Base-by-base conservation (phyloP, 1,140 invertebrate genomes). In the Drosophila guanche region DNA sequence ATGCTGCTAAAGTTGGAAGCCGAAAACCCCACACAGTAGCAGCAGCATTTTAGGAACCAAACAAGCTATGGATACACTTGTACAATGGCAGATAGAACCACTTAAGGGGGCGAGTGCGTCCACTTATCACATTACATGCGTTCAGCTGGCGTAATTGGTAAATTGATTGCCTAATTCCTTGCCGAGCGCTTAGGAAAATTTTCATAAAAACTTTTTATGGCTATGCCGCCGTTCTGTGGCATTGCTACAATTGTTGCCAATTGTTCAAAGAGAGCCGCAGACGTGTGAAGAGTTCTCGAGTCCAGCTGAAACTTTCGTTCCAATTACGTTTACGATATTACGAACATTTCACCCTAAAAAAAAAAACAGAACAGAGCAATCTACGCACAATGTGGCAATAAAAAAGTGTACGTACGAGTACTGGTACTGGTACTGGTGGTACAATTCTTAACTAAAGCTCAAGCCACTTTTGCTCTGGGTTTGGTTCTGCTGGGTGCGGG, bases 261-360 rank as follows among this genome's bases (percentile, higher is more conserved):
- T 86, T 81, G 29, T 10, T 33, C 86, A 54, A 63, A 16, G 25
- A 23, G 27, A 57, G 52, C 16, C 40, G 27, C 43, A 46, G 47
- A 73, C 62, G 62, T 76, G 76, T 69, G 76, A 27, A 47, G 47
- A 43, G 29, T 37, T 43, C 54, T 22, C n/a, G 45, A 22, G 45
- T 67, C 52, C 41, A 55, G 47, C 70, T 56, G 42, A 65, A 79
- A 79, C 46, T 73, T 83, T 66, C 48, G 55, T 16, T 85, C 81
- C 81, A 85, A 85, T 85, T 85, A 86, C 77, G 69, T 86, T 85
- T 85, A 86, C 86, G 81, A 86, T 85, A 86, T 86, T 81, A 60
- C 57, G 33, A 40, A 63, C 78, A 86, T 76, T 85, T 59, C 43
- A 42, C 55, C 60, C 56, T 73, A 80, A 68, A 61, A 69, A 45